Evolutionary conservation across 2,888 invertebrate genomes (phyloP).

Genomic region (Drosophila engyochracea): DNA sequence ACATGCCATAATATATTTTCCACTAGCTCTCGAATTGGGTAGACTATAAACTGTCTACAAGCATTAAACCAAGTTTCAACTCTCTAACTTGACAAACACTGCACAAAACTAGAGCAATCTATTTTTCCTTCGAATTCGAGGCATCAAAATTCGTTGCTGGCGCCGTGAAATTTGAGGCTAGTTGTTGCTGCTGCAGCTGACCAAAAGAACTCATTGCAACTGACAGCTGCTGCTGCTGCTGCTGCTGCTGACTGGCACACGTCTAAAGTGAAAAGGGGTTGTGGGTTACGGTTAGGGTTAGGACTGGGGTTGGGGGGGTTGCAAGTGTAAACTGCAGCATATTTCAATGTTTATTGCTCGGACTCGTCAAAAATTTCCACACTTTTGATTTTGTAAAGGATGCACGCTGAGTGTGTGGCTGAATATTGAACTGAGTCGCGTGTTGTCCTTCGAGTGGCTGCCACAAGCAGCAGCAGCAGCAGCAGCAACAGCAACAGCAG

Average conservation of each 20-base stretch:
- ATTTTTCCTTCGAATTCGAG: not conserved
- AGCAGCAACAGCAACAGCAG: slow-evolving; percentile 14
- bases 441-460: slow-evolving; percentile 75
- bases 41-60: too few species aligned
- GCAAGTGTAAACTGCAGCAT: slow-evolving; percentile 64
- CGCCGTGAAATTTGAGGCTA: slow-evolving; percentile 68
- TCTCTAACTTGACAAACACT: not conserved
- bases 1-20: too few species aligned
- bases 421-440: slow-evolving; percentile 63
- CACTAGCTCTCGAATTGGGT: not conserved
- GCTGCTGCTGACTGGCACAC: slow-evolving; percentile 21
- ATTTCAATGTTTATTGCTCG: slow-evolving; percentile 65
- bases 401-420: slow-evolving; percentile 47
- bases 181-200: slow-evolving; percentile 49
- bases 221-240: slow-evolving; percentile 33
- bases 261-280: slow-evolving; percentile 18
- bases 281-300: slow-evolving; percentile 7
- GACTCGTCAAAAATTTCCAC: slow-evolving; percentile 70
- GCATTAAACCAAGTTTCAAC: not conserved
- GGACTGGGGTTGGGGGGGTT: slow-evolving; percentile 1
- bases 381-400: slow-evolving; percentile 76
- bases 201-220: slow-evolving; percentile 25
- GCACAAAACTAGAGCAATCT: not conserved
- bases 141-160: slow-evolving; percentile 20
- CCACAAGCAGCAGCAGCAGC: slow-evolving; percentile 31